Percentiles rank a stretch among this genome's conserved stretches.
Conservation (phyloP, 2,888 invertebrate species). For the Lasioglossum morio region DNA sequence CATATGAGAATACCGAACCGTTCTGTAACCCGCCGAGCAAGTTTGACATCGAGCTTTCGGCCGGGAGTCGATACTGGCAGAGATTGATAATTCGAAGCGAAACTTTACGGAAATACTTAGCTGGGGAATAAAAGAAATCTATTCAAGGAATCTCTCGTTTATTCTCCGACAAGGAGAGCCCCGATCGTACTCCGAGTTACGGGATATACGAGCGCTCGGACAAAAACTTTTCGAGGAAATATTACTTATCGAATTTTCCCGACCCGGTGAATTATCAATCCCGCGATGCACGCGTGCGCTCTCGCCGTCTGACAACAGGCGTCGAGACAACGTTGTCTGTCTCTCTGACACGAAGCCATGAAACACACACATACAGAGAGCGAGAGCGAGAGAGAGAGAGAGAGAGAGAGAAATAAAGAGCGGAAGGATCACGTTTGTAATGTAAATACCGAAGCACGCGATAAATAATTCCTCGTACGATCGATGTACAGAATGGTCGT, state of each 20-base stretch:
- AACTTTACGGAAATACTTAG: background rate
- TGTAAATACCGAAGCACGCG: conserved; percentile 30
- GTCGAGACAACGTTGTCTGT: background rate
- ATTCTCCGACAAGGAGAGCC: background rate
- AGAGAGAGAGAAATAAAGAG: background rate
- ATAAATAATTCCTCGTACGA: conserved; percentile 39
- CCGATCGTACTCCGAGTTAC: background rate
- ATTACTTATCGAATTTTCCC: conserved; percentile 18
- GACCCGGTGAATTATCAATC: conserved; percentile 25
- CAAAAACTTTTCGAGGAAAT: background rate
- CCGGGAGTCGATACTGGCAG: background rate
- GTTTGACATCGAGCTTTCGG: background rate
- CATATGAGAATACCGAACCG: background rate
- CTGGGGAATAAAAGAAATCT: background rate
- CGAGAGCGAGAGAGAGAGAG: background rate
- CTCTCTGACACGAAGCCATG: background rate
- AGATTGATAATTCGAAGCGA: conserved; percentile 23
- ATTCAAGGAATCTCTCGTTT: background rate
- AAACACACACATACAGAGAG: background rate
- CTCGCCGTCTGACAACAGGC: background rate
- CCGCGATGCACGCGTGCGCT: conserved; percentile 12
- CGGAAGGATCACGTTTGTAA: conserved; percentile 24
- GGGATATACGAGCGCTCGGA: background rate
- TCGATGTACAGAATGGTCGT: conserved; percentile 35
- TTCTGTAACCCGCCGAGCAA: background rate